Base-by-base conservation (phyloP, 2,797 vertebrate genomes). In the Chanos chanos region DNA sequence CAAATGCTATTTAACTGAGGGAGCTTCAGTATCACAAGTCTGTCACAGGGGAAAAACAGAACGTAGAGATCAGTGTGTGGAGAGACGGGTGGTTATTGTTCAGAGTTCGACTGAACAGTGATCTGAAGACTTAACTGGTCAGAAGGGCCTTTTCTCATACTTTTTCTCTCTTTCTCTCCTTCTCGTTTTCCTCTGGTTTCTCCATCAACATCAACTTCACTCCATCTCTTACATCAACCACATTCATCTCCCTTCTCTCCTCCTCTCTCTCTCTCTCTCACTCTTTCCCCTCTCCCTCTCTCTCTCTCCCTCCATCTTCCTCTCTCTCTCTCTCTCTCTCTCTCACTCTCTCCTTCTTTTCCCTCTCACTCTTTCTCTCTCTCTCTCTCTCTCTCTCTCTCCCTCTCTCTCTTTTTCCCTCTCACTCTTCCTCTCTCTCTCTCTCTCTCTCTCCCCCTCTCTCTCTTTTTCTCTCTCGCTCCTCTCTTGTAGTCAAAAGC, bases 401-500 rank as follows among this genome's bases (percentile, higher is more conserved):
- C 39, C 22, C 19, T 25, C 3, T 49, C 21, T 19, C 8, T 49
- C 9, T 12, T 45, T 25, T 36, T 21, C 33, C 21, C 22, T 57
- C 12, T 12, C 22, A 54, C n/a, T 63, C 22, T 9, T 30, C 21
- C 33, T 24, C 4, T 9, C 15, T 1, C 7, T 47, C 21, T 33
- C 8, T 25, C 4, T 24, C 34, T 25, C 24, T 12, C 10, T 45
- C 13, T 34, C 30, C 22, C 25, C 45, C 25, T 12, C 51, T 15
- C 24, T 5, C 57, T 18, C 9, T 53, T 53, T 0, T 36, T 21
- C 41, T 39, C 40, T 41, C 19, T 45, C 13, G 25, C 60, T 63
- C 61, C 47, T 6, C 19, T 33, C 18, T 69, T 66, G 69, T 89
- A 98, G 96, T 80, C 94, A 98, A 83, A 97, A 98, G 83, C 76